Evolutionary conservation across 2,888 invertebrate species (phyloP).

Genomic region (Melanophora roralis): DNA sequence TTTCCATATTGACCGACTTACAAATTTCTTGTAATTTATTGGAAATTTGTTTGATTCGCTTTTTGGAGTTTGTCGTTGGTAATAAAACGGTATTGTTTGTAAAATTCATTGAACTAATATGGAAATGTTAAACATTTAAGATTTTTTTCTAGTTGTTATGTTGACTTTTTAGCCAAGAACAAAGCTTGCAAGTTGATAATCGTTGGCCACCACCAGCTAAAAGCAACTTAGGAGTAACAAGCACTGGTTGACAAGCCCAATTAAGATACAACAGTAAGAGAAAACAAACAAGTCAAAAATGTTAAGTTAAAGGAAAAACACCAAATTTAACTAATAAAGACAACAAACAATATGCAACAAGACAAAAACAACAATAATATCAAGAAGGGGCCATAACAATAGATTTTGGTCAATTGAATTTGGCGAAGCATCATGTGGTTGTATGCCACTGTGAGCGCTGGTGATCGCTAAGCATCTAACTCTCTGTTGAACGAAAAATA

Average conservation of each 20-base stretch:
- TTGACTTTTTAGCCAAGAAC: neutral
- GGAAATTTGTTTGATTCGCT: neutral
- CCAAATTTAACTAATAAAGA: conserved; percentile 50
- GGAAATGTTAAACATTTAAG: conserved; percentile 52
- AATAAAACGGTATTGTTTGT: conserved; percentile 57
- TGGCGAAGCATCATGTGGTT: neutral
- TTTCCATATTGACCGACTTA: conserved; percentile 47
- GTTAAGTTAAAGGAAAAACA: neutral
- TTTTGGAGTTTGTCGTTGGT: conserved; percentile 2
- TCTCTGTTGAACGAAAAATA: neutral
- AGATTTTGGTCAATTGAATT: neutral
- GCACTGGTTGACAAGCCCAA: conserved; percentile 37
- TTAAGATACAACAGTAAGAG: conserved; percentile 24
- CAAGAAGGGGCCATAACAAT: conserved; percentile 28
- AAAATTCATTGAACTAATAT: conserved; percentile 48
- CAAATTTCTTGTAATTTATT: neutral
- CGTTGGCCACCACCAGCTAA: conserved; percentile 43
- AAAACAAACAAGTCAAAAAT: neutral
- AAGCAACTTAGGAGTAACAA: conserved; percentile 5
- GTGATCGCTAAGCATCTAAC: conserved; percentile 29
- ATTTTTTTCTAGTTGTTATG: conserved; percentile 9
- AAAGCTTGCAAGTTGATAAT: conserved; percentile 15
- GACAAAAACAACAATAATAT: neutral
- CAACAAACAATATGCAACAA: conserved; percentile 37
- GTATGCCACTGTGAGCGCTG: conserved; percentile 24